Evolutionary conservation across 2,797 vertebrate species (phyloP), one percentile per base, ranked within the genome.

Genomic region (Pogonophryne albipinna): DNA sequence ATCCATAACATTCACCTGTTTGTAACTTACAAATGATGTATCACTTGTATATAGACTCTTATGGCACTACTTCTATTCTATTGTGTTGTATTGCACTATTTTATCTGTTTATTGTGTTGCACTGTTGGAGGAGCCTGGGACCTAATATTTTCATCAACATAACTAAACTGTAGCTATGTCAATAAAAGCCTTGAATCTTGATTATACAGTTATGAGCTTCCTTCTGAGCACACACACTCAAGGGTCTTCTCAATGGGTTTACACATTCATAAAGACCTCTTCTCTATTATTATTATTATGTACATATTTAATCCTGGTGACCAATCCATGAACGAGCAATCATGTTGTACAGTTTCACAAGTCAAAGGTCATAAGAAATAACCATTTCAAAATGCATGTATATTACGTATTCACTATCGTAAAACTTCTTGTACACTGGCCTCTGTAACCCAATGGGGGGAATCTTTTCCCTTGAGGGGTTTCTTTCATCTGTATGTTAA

Each of bases 281-380:
- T 53, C 20, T 71, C 11, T 11, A 70, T 67, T 51, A n/a, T n/a
- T 51, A n/a, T n/a, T n/a, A 73, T 34, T 27, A 70, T 45, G n/a
- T 34, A 59, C 45, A 61, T 60, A 75, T 59, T 79, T 4, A 56
- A 6, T 19, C 42, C 20, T 50, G 55, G 23, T 16, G 31, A 76
- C 34, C 69, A 10, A 67, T 62, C 71, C 31, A 63, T 49, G 3
- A 75, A 75, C 62, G 19, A 73, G 27, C 41, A 51, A 67, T 69
- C 58, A 53, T 53, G 13, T 58, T 63, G 11, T 59, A 45, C 15
- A 66, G 27, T 38, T 46, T 70, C 44, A 52, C 14, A 66, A 51
- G 23, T 66, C 46, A 77, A 27, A 77, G 55, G 57, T 53, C 62
- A 70, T 52, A 76, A 67, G 34, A 58, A 61, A 77, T 27, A 45